Conservation (phyloP, 2,113 vertebrate species). For the Anser cygnoides region DNA sequence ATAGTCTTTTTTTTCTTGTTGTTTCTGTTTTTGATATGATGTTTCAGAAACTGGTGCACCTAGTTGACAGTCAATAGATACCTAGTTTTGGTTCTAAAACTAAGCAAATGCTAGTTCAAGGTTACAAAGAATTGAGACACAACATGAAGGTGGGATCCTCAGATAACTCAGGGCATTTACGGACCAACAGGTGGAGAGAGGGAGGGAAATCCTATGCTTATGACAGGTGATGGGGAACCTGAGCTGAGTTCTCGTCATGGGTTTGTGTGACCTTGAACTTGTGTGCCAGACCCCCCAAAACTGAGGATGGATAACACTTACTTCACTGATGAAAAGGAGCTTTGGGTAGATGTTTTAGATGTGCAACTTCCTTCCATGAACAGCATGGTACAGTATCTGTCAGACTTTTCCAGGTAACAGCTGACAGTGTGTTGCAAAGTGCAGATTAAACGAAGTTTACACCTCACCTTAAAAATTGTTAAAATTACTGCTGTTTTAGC, state of each 20-base stretch:
- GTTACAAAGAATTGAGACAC: background rate
- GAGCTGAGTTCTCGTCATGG: background rate
- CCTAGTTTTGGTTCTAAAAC: background rate
- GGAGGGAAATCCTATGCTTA: background rate
- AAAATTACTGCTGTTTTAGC: background rate
- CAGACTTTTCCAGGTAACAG: background rate
- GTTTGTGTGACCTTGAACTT: rapidly evolving
- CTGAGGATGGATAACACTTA: background rate
- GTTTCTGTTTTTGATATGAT: background rate
- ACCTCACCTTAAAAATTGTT: background rate
- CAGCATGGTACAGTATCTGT: background rate
- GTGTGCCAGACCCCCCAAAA: background rate
- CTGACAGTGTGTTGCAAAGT: background rate
- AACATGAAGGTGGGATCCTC: background rate
- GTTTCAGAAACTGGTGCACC: background rate
- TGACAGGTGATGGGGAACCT: background rate
- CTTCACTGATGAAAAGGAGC: background rate
- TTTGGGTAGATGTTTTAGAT: background rate
- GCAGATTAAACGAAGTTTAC: background rate
- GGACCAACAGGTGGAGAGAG: background rate
- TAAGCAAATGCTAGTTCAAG: background rate
- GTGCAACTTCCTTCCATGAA: background rate
- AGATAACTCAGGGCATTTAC: background rate
- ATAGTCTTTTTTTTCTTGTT: background rate
- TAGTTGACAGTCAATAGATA: background rate